These are phyloP conservation scores for Nephrotoma appendiculata DNA, from an alignment of 2,888 invertebrate genomes.

Conservation along the genomic window DNA sequence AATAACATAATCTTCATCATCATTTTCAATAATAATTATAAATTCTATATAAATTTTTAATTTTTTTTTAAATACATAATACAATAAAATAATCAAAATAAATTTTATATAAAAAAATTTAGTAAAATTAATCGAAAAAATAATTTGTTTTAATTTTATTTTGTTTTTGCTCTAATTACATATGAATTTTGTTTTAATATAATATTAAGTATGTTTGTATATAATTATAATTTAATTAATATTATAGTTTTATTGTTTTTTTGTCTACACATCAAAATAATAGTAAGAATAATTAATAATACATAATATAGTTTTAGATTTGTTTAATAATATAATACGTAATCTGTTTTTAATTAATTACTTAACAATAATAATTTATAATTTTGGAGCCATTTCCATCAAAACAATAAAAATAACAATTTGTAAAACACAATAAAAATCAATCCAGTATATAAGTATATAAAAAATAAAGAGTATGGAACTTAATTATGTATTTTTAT, in stretches of 20 bases:
- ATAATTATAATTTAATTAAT: background rate
- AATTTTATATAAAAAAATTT: background rate
- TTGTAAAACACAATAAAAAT: background rate
- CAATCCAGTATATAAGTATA: background rate
- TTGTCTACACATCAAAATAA: background rate
- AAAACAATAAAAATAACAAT: background rate
- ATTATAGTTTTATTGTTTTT: background rate
- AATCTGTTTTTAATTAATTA: background rate
- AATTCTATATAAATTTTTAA: background rate
- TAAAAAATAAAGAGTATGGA: background rate
- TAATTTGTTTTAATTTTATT: background rate
- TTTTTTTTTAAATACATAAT: background rate
- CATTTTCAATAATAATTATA: background rate
- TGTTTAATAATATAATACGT: background rate
- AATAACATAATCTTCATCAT: background rate
- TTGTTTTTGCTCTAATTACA: background rate
- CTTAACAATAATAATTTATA: background rate
- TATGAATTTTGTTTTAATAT: background rate
- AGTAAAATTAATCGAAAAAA: background rate
- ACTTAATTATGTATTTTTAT: background rate
- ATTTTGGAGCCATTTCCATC: background rate
- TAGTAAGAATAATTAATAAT: background rate
- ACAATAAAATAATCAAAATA: background rate
- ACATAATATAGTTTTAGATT: background rate
- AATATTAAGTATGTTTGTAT: background rate